Conservation (phyloP, 37 sponge, comb jelly and placozoan species). For the Aplysina aerophoba region DNA sequence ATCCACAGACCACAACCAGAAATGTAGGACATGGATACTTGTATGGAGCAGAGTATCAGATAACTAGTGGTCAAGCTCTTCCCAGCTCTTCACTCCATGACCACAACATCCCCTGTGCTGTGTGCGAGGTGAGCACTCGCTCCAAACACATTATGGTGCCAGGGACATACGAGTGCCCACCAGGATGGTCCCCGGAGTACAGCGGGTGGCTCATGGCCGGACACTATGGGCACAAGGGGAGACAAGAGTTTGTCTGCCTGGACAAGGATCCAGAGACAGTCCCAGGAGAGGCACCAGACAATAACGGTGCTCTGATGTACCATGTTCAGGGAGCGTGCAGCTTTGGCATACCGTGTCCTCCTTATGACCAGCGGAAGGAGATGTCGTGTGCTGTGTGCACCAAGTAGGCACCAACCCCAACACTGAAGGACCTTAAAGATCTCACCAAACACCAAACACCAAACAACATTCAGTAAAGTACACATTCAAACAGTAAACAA, state of each 20-base stretch:
- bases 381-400: conserved; percentile 45
- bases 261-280: conserved; percentile 23
- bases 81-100: neutral
- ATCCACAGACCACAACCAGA: neutral
- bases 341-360: conserved; percentile 32
- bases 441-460: too few relatives aligned
- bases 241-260: conserved; percentile 18
- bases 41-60: conserved; percentile 54
- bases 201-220: conserved; percentile 32
- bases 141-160: conserved; percentile 35
- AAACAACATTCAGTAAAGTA: too few relatives aligned
- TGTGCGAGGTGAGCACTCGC: conserved; percentile 34
- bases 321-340: conserved; percentile 23
- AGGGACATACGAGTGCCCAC: conserved; percentile 33
- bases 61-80: neutral
- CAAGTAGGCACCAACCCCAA: conserved; percentile 17
- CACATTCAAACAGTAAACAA: too few relatives aligned
- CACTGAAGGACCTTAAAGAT: neutral
- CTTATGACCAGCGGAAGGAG: conserved; percentile 36
- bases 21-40: conserved; percentile 6
- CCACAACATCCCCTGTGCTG: conserved; percentile 36
- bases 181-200: conserved; percentile 32
- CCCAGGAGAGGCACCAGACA: neutral
- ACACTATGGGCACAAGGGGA: conserved; percentile 9
- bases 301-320: conserved; percentile 41